These are phyloP conservation scores for Apteryx owenii DNA, from an alignment of 2,113 vertebrate genomes.

Conservation along the genomic window DNA sequence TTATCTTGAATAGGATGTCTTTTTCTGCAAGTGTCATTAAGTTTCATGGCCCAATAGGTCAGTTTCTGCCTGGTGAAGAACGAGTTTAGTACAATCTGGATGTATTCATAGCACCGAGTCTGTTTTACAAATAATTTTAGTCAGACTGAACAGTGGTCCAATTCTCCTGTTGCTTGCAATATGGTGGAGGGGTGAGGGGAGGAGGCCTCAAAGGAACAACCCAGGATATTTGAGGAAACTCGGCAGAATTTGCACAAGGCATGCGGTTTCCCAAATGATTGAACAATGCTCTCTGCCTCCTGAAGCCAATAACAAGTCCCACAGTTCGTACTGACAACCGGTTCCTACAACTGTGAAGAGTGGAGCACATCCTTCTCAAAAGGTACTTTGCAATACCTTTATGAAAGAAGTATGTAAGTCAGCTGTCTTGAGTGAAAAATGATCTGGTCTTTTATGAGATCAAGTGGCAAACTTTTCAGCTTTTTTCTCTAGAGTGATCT, in stretches of 20 bases:
- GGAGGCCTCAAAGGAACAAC: not conserved
- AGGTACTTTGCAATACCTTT: not conserved
- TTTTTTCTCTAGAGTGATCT: not conserved
- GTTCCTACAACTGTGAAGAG: not conserved
- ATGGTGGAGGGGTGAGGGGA: no score
- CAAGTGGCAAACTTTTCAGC: not conserved
- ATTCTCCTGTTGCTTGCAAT: not conserved
- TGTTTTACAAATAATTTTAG: not conserved
- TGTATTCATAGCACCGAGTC: not conserved
- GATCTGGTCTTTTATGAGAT: not conserved
- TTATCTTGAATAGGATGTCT: not conserved
- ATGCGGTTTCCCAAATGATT: not conserved
- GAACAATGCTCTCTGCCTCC: no score
- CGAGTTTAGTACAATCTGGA: not conserved
- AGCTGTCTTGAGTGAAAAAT: not conserved
- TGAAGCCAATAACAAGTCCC: not conserved
- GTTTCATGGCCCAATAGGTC: not conserved
- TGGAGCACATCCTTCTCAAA: not conserved
- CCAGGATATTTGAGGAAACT: not conserved
- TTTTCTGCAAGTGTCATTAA: not conserved
- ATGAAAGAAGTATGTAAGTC: not conserved
- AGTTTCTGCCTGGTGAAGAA: not conserved
- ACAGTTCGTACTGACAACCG: not conserved
- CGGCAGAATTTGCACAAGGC: not conserved
- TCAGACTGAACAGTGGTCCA: not conserved